Conservation (phyloP, 35 echinoderm and acorn worm species). For the Eucidaris tribuloides region DNA sequence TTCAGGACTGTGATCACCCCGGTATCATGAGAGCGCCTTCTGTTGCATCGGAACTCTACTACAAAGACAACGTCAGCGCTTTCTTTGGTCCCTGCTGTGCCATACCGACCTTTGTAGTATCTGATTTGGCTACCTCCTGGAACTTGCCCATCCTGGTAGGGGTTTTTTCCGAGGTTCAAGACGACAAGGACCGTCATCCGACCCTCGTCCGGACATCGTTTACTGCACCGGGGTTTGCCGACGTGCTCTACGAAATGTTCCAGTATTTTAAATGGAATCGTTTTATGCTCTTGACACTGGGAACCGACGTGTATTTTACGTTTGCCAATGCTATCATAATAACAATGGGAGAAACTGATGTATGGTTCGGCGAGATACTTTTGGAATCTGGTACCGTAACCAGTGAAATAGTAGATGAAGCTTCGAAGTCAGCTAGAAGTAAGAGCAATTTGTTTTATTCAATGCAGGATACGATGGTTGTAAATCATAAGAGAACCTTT, state of each 20-base stretch:
- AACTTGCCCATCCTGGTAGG: background rate
- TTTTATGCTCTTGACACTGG: no score
- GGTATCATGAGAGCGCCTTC: constrained; percentile 29
- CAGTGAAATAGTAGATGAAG: no score
- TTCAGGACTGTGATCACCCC: background rate
- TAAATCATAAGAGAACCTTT: no score
- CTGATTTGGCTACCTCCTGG: constrained; percentile 30
- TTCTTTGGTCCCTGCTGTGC: constrained; percentile 33
- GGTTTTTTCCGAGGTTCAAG: background rate
- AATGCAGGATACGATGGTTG: no score
- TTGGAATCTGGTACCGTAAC: no score
- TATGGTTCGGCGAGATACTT: no score
- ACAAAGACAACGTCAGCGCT: constrained; percentile 46
- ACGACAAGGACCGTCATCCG: constrained; percentile 11
- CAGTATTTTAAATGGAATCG: background rate
- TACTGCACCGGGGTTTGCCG: background rate
- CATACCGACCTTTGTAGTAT: background rate
- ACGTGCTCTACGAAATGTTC: background rate
- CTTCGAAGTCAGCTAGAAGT: no score
- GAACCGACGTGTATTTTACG: no score
- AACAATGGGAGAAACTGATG: no score
- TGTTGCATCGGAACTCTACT: constrained; percentile 45
- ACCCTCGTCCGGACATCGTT: constrained; percentile 8
- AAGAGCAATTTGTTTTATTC: no score
- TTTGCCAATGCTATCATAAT: no score